Evolutionary conservation across 1,140 invertebrate species (phyloP), one percentile per base, ranked within the genome.

Genomic region (Drosophila seguyi): DNA sequence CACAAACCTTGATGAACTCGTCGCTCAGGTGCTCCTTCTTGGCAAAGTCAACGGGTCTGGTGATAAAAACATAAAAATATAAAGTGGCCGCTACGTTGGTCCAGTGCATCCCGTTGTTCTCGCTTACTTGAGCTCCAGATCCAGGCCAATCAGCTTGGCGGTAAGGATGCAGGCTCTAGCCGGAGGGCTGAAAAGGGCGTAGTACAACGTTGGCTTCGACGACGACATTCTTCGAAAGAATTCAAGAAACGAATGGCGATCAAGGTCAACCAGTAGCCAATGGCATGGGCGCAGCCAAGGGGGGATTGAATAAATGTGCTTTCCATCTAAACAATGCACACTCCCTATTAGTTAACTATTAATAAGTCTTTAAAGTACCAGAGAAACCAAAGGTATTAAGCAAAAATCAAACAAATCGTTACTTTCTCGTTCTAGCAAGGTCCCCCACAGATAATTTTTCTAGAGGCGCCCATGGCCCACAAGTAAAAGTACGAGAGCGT

Each of bases 121-220:
- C 14, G 71, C 81, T 94, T 91, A 92, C 91, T 72, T 88, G 14
- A 93, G 60, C 10, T 93, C 90, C 25, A 94, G 39, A 52, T 94
- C 92, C 10, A 95, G 55, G 13, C 93, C 94, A 47, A 95, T 86
- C 7, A 92, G 77, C 57, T 93, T 93, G 13, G 93, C 93, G 3
- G 92, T 85, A 27, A 94, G 75, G 57, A 93, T 76, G 27, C 93
- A 93, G 6, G 94, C 90, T 13, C 94, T 83, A 16, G 93, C 93
- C 14, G 94, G 94, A 36, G 94, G 93, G 66, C 94, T 94, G 20
- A 92, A 81, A 2, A 92, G 75, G 38, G 93, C 84, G 82, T 93
- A 94, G 74, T 94, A 94, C 16, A 94, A 67, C 13, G 57, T 81
- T n/a, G 92, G 91, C 31, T 91, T 91, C 36, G 79, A 91, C 42